Evolutionary conservation across 2,888 invertebrate genomes (phyloP), one percentile per base, ranked within the genome.

Genomic region (Smittia aterrima): DNA sequence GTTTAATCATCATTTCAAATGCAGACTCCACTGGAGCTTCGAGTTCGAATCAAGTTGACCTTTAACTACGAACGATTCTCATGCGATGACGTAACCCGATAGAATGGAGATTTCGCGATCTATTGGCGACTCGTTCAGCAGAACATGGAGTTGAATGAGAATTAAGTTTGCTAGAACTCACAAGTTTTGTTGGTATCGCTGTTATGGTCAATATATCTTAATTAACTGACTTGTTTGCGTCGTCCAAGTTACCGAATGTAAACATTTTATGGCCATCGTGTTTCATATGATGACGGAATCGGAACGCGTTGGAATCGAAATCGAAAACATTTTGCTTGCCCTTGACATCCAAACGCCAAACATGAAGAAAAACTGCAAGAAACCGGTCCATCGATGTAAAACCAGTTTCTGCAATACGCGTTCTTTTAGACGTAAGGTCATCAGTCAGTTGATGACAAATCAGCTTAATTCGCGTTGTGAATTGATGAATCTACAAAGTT

Each of bases 321-420:
- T 11, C 13, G 16, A 47, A 47, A 47, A 47, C 13, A 2, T 16
- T 47, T 47, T 47, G n/a, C 47, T 27, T 38, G 66, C 66, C 66
- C 66, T 66, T 66, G 66, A 66, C 66, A 66, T 66, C 66, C 32
- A 66, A 66, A 66, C 18, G 32, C 16, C 66, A 3, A 16, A 18
- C 2, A 11, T n/a, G 32, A 66, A 25, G n/a, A 62, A 27, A 38
- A 66, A 66, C 13, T 27, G 18, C 7, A 18, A 27, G 7, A 66
- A 66, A 66, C 66, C 66, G 66, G 66, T 66, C 24, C 32, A 38
- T 18, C 62, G 16, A 16, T 24, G 4, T 22, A 20, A 11, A 62
- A 62, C 62, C 22, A 13, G 47, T 16, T 47, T 47, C 47, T n/a
- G 47, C 47, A 11, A 11, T 9, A 32, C 47, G 47, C 16, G 47